Percentiles rank a stretch among this genome's conserved stretches.
phyloP scores from a whole-genome alignment of 2,113 vertebrate genomes.

The Xenopus tropicalis region UCB_Xtro_10.0 CM004443.2:169676001-169676500 shows the following conservation, averaged over 20 bases:
- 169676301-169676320: too few species aligned
- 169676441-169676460: too few species aligned
- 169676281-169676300: background rate
- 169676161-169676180: conserved; percentile 24
- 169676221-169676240: conserved; percentile 34
- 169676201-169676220: conserved; percentile 44
- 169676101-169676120: conserved; percentile 4
- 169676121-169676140: conserved; percentile 7
- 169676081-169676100: conserved; percentile 12
- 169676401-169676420: too few species aligned
- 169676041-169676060: conserved; percentile 32
- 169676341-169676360: too few species aligned
- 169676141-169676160: conserved; percentile 25
- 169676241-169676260: conserved; percentile 28
- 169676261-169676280: conserved; percentile 31
- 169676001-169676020: conserved; percentile 9
- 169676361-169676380: too few species aligned
- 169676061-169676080: conserved; percentile 18
- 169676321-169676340: too few species aligned
- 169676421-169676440: too few species aligned
- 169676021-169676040: conserved; percentile 31
- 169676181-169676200: conserved; percentile 40
- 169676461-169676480: too few species aligned
- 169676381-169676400: too few species aligned
- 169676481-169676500: too few species aligned